A percentile compares a stretch with the other conserved stretches of the same genome.
Conservation (phyloP, 1,140 invertebrate species). For the Apis dorsata region DNA sequence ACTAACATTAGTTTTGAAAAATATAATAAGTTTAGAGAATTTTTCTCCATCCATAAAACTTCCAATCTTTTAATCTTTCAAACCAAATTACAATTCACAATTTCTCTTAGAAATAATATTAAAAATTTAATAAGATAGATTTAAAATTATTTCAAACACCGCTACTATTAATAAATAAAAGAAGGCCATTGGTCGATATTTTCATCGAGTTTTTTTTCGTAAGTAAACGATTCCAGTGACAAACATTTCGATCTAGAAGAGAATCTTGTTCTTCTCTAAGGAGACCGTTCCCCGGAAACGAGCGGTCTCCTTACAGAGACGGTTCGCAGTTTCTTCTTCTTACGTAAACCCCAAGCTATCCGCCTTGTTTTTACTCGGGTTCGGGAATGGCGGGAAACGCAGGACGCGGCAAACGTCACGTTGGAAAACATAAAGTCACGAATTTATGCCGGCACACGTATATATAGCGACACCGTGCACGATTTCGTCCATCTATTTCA, state of each 20-base stretch:
- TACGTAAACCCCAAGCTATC: slow-evolving; percentile 17
- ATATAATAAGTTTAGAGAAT: too few species aligned
- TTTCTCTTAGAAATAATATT: too few species aligned
- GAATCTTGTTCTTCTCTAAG: not conserved
- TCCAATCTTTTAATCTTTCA: too few species aligned
- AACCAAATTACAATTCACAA: too few species aligned
- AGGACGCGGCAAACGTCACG: slow-evolving; percentile 15
- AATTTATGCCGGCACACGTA: slow-evolving; percentile 20
- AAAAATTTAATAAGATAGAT: too few species aligned
- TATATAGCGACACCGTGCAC: not conserved
- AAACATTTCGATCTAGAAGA: not conserved
- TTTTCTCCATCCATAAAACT: too few species aligned
- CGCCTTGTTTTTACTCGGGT: slow-evolving; percentile 23
- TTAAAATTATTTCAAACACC: too few species aligned
- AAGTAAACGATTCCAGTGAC: not conserved
- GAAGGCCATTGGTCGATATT: not conserved
- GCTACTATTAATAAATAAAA: too few species aligned
- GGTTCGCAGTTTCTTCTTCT: slow-evolving; percentile 18
- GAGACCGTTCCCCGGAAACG: slow-evolving; percentile 1
- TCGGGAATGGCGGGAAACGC: slow-evolving; percentile 24
- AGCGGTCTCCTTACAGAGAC: not conserved
- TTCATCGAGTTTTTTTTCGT: not conserved
- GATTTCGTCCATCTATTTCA: slow-evolving; percentile 12
- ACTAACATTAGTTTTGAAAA: too few species aligned
- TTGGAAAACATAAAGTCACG: slow-evolving; percentile 23